A percentile compares a stretch with the other conserved stretches of the same genome.
These are phyloP conservation scores for Cataglyphis hispanica DNA, from an alignment of 1,140 invertebrate genomes.

Conservation along the genomic window DNA sequence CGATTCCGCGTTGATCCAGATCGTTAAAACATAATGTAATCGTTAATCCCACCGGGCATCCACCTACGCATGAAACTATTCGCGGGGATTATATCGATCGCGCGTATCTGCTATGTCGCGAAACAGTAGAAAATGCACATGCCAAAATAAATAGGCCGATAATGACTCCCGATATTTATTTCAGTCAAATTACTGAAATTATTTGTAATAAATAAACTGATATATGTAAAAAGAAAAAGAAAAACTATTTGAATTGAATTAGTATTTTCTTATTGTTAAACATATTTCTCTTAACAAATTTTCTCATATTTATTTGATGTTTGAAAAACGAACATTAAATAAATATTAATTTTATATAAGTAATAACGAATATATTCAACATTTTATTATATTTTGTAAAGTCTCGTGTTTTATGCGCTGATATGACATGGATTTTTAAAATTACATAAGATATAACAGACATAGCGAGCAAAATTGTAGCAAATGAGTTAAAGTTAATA, in stretches of 20 bases:
- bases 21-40: slow-evolving; percentile 69
- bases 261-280: background rate
- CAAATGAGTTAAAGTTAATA: background rate
- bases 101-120: slow-evolving; percentile 5
- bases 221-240: background rate
- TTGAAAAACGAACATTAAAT: background rate
- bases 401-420: background rate
- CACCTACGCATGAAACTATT: slow-evolving; percentile 70
- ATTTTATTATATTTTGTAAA: background rate
- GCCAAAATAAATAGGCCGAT: background rate
- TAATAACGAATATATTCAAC: background rate
- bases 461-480: background rate
- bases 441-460: background rate
- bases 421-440: background rate
- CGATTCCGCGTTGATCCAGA: slow-evolving; percentile 53
- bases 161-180: background rate
- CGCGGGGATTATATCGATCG: slow-evolving; percentile 66
- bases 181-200: background rate
- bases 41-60: slow-evolving; percentile 65
- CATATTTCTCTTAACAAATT: too few species aligned
- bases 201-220: background rate
- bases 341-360: background rate
- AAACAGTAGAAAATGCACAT: slow-evolving; percentile 2
- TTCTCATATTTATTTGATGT: background rate
- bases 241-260: background rate